phyloP scores from a whole-genome alignment of 1,140 invertebrate species.

The Helicoverpa armigera region DNA sequence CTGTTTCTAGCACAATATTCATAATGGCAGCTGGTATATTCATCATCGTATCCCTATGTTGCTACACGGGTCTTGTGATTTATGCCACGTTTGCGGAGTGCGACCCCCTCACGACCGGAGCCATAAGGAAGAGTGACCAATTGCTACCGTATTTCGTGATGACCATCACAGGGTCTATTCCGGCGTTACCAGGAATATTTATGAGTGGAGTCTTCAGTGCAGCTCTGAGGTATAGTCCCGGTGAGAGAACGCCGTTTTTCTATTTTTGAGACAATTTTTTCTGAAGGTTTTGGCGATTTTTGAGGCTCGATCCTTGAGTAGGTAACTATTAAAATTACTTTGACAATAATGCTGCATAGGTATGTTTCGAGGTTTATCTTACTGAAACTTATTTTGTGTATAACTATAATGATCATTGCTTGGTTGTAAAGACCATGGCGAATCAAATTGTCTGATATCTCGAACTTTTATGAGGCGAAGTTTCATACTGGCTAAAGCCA shows the following conservation, averaged over 20 bases:
- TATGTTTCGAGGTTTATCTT: too few relatives aligned
- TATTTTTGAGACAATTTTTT: too few relatives aligned
- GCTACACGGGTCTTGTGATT: conserved; percentile 92
- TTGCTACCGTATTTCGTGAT: conserved; percentile 91
- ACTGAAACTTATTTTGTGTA: too few relatives aligned
- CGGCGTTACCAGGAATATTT: conserved; percentile 92
- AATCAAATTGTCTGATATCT: too few relatives aligned
- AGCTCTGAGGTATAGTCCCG: conserved; percentile 88
- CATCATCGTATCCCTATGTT: conserved; percentile 88
- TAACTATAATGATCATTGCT: too few relatives aligned
- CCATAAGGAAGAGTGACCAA: conserved; percentile 89
- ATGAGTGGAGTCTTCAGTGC: conserved; percentile 92
- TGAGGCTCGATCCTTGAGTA: too few relatives aligned
- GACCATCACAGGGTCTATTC: conserved; percentile 89
- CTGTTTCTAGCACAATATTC: conserved; percentile 78
- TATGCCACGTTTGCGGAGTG: conserved; percentile 92
- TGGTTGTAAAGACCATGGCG: too few relatives aligned
- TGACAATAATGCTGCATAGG: too few relatives aligned
- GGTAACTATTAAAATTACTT: too few relatives aligned
- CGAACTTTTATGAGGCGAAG: too few relatives aligned
- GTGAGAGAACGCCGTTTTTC: conserved; percentile 24
- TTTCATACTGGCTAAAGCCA: too few relatives aligned
- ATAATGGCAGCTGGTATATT: conserved; percentile 87
- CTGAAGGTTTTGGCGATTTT: too few relatives aligned
- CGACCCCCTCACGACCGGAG: conserved; percentile 90